A percentile compares a stretch with the other conserved stretches of the same genome.
phyloP scores from a whole-genome alignment of 1,140 invertebrate species.

The Trichonephila clavata region DNA sequence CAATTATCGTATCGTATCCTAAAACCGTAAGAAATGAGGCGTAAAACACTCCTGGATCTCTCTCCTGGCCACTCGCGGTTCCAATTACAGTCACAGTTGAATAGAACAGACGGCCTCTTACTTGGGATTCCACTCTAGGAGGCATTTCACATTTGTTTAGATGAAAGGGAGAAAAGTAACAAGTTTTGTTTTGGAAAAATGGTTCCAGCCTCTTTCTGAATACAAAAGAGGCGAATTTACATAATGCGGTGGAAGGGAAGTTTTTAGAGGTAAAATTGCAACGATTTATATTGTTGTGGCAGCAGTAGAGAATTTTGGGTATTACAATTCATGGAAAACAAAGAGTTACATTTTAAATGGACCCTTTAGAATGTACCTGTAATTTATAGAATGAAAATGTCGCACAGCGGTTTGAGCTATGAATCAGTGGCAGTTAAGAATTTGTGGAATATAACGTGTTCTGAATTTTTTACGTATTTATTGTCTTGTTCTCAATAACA shows the following conservation, averaged over 20 bases:
- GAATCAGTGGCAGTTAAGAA: too few species aligned
- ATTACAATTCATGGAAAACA: too few species aligned
- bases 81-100: constrained; percentile 16
- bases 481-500: too few species aligned
- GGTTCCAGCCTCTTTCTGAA: not conserved
- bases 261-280: not conserved
- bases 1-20: constrained; percentile 8
- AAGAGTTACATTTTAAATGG: too few species aligned
- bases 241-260: not conserved
- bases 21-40: constrained; percentile 10
- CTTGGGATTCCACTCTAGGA: not conserved
- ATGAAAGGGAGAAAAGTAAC: not conserved
- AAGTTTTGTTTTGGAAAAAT: not conserved
- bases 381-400: too few species aligned
- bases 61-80: not conserved
- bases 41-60: not conserved
- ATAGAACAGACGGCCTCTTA: not conserved
- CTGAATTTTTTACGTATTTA: too few species aligned
- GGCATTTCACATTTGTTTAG: constrained; percentile 3
- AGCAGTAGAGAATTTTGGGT: not conserved
- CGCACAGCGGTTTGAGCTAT: too few species aligned
- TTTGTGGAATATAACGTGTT: too few species aligned
- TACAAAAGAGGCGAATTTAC: not conserved
- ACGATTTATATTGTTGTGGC: not conserved
- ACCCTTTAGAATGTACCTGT: too few species aligned